Percentiles rank a stretch among this genome's conserved stretches.
phyloP scores from a whole-genome alignment of 2,888 invertebrate species.

The Phania funesta region DNA sequence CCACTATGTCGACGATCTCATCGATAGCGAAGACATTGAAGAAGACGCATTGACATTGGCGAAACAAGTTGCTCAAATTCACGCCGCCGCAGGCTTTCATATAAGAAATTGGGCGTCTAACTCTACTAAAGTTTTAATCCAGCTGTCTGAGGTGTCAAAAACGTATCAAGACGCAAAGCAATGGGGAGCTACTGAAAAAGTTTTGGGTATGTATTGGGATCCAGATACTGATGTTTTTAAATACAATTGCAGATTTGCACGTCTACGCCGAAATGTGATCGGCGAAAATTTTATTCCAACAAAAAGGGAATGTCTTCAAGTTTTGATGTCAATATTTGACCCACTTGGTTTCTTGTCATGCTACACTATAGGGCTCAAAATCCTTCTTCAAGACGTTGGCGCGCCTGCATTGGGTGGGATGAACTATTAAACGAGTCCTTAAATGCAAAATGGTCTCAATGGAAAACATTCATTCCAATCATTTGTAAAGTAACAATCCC shows the following conservation, averaged over 20 bases:
- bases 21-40: slow-evolving; percentile 50
- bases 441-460: slow-evolving; percentile 50
- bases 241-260: slow-evolving; percentile 64
- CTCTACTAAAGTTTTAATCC: slow-evolving; percentile 16
- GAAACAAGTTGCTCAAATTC: slow-evolving; percentile 12
- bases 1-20: slow-evolving; percentile 6
- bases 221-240: slow-evolving; percentile 48
- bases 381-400: slow-evolving; percentile 67
- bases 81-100: slow-evolving; percentile 13
- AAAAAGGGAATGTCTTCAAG: slow-evolving; percentile 55
- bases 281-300: slow-evolving; percentile 26
- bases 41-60: slow-evolving; percentile 4
- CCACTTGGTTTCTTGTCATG: slow-evolving; percentile 61
- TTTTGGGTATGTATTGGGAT: slow-evolving; percentile 57
- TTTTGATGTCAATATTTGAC: slow-evolving; percentile 61
- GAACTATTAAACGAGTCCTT: slow-evolving; percentile 33
- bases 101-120: slow-evolving; percentile 49
- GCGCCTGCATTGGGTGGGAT: slow-evolving; percentile 61
- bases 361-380: slow-evolving; percentile 59
- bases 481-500: slow-evolving; percentile 52
- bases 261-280: slow-evolving; percentile 52
- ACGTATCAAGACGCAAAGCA: neutral
- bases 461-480: slow-evolving; percentile 44
- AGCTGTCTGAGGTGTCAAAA: slow-evolving; percentile 18
- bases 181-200: slow-evolving; percentile 41